phyloP scores from a whole-genome alignment of 2,888 invertebrate species.

The Conus canariensis region DNA sequence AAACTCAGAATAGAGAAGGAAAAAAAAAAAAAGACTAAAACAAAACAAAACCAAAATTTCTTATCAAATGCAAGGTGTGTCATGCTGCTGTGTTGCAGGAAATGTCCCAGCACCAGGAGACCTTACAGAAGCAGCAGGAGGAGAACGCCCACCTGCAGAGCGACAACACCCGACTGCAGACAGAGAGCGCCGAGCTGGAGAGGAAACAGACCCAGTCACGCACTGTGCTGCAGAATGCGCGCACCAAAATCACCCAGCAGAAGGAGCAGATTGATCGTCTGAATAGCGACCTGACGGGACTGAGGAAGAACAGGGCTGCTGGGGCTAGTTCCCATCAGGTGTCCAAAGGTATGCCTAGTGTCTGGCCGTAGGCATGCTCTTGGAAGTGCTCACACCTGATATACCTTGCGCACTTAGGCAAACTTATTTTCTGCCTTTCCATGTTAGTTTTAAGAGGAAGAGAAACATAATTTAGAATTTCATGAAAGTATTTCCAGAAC shows the following conservation, averaged over 20 bases:
- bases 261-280: slow-evolving; percentile 69
- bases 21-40: no score
- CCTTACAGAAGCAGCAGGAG: slow-evolving; percentile 55
- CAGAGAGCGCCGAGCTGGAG: slow-evolving; percentile 57
- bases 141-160: slow-evolving; percentile 55
- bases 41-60: no score
- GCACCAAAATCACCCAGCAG: slow-evolving; percentile 67
- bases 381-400: no score
- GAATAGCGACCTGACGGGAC: slow-evolving; percentile 79
- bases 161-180: slow-evolving; percentile 46
- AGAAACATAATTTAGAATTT: no score
- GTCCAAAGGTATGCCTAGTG: not conserved
- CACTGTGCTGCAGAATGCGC: slow-evolving; percentile 63
- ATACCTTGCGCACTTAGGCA: no score
- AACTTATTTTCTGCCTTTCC: no score
- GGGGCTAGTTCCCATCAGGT: not conserved
- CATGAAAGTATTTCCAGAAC: no score
- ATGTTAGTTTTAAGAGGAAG: no score
- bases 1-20: no score
- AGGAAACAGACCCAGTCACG: slow-evolving; percentile 66
- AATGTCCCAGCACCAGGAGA: slow-evolving; percentile 41
- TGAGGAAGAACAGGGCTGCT: slow-evolving; percentile 81
- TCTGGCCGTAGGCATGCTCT: not conserved
- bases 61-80: no score
- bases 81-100: slow-evolving; percentile 33